Conservation (phyloP, 2,797 vertebrate genomes). For the Columba guinea region DNA sequence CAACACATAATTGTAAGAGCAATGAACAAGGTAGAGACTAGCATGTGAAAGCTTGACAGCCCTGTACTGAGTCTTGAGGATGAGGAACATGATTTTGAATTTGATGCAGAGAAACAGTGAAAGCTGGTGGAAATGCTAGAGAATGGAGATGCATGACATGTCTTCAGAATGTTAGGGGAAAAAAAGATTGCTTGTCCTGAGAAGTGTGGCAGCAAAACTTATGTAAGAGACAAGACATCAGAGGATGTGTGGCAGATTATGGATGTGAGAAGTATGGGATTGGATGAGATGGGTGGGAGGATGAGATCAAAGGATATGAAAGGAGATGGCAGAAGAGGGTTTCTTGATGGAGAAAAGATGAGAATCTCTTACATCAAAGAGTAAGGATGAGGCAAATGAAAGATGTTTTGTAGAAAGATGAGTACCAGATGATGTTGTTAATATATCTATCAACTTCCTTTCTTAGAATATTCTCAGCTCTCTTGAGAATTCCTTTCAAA, state of each 20-base stretch:
- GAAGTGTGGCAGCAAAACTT: background rate
- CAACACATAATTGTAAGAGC: background rate
- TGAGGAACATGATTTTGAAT: background rate
- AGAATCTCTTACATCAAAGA: background rate
- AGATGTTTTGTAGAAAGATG: background rate
- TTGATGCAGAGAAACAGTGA: background rate
- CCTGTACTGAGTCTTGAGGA: background rate
- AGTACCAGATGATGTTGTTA: background rate
- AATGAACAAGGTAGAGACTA: background rate
- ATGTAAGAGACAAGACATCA: background rate
- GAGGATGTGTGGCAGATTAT: background rate
- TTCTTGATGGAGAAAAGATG: background rate
- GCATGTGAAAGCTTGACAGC: background rate
- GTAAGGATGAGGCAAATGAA: background rate
- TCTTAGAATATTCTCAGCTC: background rate
- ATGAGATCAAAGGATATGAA: background rate
- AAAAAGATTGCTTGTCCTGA: background rate
- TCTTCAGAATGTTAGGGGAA: background rate
- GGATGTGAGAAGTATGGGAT: background rate
- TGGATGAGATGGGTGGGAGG: background rate
- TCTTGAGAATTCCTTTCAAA: background rate
- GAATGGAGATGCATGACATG: background rate
- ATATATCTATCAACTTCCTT: background rate
- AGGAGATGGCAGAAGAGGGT: background rate
- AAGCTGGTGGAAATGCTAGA: background rate